Evolutionary conservation across 2,888 invertebrate genomes (phyloP).

Genomic region (Uropetala carovei): DNA sequence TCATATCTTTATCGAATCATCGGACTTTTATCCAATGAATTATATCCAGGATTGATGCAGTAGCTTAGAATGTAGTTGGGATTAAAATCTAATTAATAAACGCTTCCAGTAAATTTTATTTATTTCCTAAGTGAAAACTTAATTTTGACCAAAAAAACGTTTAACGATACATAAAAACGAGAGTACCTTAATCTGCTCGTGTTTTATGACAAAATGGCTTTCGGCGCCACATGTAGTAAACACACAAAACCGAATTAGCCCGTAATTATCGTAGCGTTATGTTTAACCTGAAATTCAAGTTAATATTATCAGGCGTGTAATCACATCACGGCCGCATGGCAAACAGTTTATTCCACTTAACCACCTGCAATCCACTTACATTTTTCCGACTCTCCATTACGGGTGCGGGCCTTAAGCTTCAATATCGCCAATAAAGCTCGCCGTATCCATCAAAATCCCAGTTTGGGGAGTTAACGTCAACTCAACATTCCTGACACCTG

Average conservation of each 20-base stretch:
- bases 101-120: no score
- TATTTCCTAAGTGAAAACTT: no score
- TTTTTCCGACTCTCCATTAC: constrained; percentile 53
- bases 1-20: no score
- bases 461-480: constrained; percentile 53
- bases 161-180: no score
- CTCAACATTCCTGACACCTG: constrained; percentile 63
- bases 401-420: constrained; percentile 47
- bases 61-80: no score
- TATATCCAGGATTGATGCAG: no score
- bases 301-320: constrained; percentile 60
- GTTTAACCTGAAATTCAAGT: constrained; percentile 57
- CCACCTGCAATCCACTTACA: constrained; percentile 63
- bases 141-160: no score
- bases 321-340: constrained; percentile 54
- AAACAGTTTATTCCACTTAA: constrained; percentile 62
- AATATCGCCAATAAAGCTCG: constrained; percentile 59
- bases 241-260: background rate
- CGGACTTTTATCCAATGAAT: no score
- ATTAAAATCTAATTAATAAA: no score
- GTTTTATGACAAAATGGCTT: background rate
- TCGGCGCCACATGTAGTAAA: background rate
- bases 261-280: constrained; percentile 45
- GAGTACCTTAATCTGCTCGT: background rate
- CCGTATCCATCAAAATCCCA: constrained; percentile 58